Conservation (phyloP, 2,797 vertebrate species). For the Melanogrammus aeglefinus region DNA sequence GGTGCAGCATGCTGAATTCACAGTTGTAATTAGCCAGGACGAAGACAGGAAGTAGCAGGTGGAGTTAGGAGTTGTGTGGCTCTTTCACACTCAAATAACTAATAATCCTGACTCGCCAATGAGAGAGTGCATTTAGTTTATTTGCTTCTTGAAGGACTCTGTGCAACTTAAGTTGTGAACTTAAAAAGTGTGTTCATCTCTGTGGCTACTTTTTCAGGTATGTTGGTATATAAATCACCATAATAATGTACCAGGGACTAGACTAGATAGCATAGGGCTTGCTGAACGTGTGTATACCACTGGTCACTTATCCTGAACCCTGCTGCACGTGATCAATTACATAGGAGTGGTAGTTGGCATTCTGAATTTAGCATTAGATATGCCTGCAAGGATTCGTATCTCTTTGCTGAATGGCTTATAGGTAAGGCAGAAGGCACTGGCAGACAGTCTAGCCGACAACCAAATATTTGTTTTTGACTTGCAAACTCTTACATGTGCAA, state of each 20-base stretch:
- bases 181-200: neutral
- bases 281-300: neutral
- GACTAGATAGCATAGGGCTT: neutral
- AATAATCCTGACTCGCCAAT: neutral
- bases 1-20: neutral
- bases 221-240: neutral
- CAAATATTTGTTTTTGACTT: neutral
- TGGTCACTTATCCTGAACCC: neutral
- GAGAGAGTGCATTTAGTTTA: no score
- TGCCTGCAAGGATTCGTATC: neutral
- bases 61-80: neutral
- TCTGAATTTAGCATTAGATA: neutral
- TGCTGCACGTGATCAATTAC: neutral
- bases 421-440: neutral
- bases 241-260: neutral
- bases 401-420: neutral
- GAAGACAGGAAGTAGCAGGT: neutral
- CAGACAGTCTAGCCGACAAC: neutral
- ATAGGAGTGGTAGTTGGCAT: neutral
- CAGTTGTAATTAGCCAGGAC: neutral
- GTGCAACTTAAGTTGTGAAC: neutral
- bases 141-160: neutral
- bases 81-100: neutral
- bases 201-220: neutral
- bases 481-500: neutral